These are phyloP conservation scores for Mugil cephalus DNA, from an alignment of 2,113 vertebrate species.

Conservation along the genomic window DNA sequence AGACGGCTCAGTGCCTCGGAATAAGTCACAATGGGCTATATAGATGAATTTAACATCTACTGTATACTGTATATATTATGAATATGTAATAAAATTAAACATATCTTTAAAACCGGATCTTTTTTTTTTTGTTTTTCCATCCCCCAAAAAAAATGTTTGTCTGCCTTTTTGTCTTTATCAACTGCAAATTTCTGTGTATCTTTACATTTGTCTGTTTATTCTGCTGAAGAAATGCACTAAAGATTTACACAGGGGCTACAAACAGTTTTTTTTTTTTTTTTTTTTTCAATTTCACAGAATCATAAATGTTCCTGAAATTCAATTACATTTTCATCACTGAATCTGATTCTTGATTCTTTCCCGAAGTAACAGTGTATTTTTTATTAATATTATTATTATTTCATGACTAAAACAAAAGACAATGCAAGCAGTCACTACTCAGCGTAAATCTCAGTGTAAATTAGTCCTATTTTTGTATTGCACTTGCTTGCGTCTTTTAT, in stretches of 20 bases:
- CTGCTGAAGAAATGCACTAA: neutral
- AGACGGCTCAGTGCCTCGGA: slow-evolving; percentile 27
- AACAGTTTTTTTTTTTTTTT: too few species aligned
- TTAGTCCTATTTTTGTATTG: slow-evolving; percentile 54
- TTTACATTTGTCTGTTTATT: slow-evolving; percentile 32
- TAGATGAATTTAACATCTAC: neutral
- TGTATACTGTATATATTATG: neutral
- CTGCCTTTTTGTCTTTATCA: slow-evolving; percentile 58
- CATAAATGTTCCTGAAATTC: neutral
- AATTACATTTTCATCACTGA: too few species aligned
- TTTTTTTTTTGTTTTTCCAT: slow-evolving; percentile 28
- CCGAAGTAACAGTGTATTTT: too few species aligned
- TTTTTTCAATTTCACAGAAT: neutral
- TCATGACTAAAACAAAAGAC: neutral
- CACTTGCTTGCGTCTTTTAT: slow-evolving; percentile 42
- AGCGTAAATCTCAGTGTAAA: slow-evolving; percentile 31
- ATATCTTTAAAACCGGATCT: neutral
- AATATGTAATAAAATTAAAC: slow-evolving; percentile 10
- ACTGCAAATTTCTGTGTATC: slow-evolving; percentile 53
- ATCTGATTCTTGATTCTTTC: too few species aligned
- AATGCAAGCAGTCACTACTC: neutral
- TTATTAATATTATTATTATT: neutral
- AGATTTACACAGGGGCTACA: neutral
- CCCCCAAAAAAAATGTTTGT: slow-evolving; percentile 30
- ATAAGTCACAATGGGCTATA: neutral